Evolutionary conservation across 2,888 invertebrate genomes (phyloP), one percentile per base, ranked within the genome.

Genomic region (Drosophila neotestacea): DNA sequence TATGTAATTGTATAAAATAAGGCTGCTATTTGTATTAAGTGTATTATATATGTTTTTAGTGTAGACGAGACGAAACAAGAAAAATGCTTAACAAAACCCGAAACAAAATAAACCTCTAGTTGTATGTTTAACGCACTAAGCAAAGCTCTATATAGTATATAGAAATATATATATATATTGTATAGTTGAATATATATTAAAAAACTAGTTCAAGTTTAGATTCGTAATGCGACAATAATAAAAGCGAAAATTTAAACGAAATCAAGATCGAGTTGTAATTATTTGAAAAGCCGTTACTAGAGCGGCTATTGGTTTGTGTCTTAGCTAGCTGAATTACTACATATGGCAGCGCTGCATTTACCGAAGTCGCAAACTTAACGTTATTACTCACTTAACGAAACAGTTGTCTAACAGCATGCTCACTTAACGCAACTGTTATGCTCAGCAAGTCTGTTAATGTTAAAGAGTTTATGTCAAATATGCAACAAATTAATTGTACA

Each of bases 151-250:
- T 86, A 67, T 72, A 78, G 54, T 68, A 61, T 69, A 58, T 70
- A 78, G 51, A 42, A 60, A 68, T 55, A 77, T 64, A 64, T 64
- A 76, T 61, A 73, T 72, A 77, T 85, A 77, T 75, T 83, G 70
- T 77, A 72, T 78, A 82, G 73, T 77, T 85, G 80, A 63, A 71
- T 74, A 85, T 62, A 61, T 54, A 50, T 44, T 47, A 38, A 47
- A 39, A 71, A 66, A 70, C 56, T 85, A 85, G 89, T 85, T 87
- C 48, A 89, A 87, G 77, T 85, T 89, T 85, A 85, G 88, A 81
- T 88, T 81, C 71, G 79, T 88, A 86, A 86, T 70, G 88, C 83
- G 89, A 86, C 89, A 86, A 86, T 89, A 86, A 89, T 81, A 85
- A 85, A 89, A 76, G 67, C 84, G 70, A 79, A 86, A 82, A 89